These are phyloP conservation scores for Drosophila yakuba DNA, from an alignment of 1,140 invertebrate species.

Conservation along the genomic window DNA sequence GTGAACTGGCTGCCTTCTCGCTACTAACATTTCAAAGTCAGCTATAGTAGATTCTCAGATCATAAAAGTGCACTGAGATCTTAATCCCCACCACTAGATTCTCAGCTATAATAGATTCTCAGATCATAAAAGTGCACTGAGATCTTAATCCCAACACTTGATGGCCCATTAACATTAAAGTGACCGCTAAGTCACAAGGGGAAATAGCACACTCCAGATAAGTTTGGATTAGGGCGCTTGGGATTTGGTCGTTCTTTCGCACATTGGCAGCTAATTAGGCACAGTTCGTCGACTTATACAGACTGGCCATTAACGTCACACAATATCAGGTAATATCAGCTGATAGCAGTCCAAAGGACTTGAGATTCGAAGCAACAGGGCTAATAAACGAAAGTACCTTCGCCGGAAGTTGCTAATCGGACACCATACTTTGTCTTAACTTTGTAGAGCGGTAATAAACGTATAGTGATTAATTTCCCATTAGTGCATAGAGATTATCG, in stretches of 20 bases:
- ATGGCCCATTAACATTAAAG: slow-evolving; percentile 28
- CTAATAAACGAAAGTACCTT: background rate
- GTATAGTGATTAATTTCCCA: no score
- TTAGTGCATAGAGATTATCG: no score
- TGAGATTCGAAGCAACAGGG: background rate
- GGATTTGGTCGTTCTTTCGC: background rate
- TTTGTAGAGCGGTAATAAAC: background rate
- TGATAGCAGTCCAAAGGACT: slow-evolving; percentile 9
- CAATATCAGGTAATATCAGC: slow-evolving; percentile 17
- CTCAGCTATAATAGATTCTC: background rate
- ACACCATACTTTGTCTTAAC: background rate
- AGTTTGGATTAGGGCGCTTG: slow-evolving; percentile 15
- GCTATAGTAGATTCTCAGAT: background rate
- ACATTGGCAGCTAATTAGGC: slow-evolving; percentile 2
- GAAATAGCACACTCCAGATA: slow-evolving; percentile 21
- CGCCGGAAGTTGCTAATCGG: background rate
- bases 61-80: slow-evolving; percentile 9
- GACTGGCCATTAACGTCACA: background rate
- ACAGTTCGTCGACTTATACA: background rate
- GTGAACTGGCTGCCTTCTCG: background rate
- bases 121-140: slow-evolving; percentile 13
- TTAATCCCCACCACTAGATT: background rate
- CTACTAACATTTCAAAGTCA: background rate
- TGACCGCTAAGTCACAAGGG: slow-evolving; percentile 31
- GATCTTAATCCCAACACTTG: background rate